Evolutionary conservation across 1,140 invertebrate species (phyloP).

Genomic region (Aphis gossypii): DNA sequence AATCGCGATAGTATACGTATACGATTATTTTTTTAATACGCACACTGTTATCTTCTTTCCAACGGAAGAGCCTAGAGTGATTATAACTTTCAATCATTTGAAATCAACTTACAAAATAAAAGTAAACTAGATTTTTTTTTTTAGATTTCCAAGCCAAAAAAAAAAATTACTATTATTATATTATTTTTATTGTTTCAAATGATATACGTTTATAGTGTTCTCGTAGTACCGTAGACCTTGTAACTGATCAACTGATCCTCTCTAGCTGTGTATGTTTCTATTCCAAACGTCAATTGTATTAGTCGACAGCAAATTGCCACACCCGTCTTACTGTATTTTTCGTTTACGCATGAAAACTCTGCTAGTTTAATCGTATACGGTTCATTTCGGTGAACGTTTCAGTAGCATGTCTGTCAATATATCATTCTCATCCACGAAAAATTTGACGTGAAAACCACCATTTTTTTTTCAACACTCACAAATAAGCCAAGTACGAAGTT

Average conservation of each 20-base stretch:
- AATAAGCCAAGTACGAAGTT: neutral
- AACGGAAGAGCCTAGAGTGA: fast-evolving
- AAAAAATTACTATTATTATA: too few species aligned
- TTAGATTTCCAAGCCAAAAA: too few species aligned
- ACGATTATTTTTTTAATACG: neutral
- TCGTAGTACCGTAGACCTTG: neutral
- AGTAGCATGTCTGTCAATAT: neutral
- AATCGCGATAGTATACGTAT: neutral
- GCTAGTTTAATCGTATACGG: neutral
- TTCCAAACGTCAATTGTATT: neutral
- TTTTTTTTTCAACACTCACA: neutral
- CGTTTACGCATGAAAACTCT: neutral
- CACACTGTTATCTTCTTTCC: too few species aligned
- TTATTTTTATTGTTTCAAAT: neutral
- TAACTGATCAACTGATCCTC: too few species aligned
- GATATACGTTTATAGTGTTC: neutral
- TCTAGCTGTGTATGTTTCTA: neutral
- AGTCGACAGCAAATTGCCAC: neutral
- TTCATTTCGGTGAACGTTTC: neutral
- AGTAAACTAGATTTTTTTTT: neutral
- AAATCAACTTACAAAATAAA: neutral
- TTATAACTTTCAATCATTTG: neutral
- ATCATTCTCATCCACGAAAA: neutral
- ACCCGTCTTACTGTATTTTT: neutral
- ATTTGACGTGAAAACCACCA: neutral